Base-by-base conservation (phyloP, 64 coral and sea anemone species). In the Montipora efflorescens region DNA sequence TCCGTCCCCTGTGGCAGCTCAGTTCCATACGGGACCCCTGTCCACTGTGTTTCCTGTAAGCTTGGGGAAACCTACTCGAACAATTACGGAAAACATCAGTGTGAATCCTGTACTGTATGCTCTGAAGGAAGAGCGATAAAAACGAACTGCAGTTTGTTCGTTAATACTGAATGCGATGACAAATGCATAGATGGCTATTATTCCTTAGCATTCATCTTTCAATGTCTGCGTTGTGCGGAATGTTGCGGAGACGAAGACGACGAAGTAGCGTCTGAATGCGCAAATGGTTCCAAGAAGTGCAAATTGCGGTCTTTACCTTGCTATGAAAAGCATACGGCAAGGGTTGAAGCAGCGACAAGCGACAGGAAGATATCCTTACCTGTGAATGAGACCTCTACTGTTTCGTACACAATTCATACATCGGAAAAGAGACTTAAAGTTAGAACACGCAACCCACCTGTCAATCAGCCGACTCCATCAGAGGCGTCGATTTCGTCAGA, bases 81-180 rank as follows among this genome's bases (percentile, higher is more conserved):
- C 45, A 81, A 22, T 1, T 12, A 88, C 9, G 84, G 61, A 12
- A 87, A 79, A 14, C 36, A n/a, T 3, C 77, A 52, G 3, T 93
- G 92, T 14, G 48, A 81, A 15, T 57, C 92, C 6, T 93, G 92
- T 80, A 82, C 74, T 1, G 47, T 81, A 21, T 93, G 92, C 73
- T 64, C 82, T 23, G 5, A 55, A 76, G 83, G 87, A 7, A 87
- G 68, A 72, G 77, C 77, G 5, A 16, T 80, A 10, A 67, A 43
- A 52, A 48, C 79, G 43, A 93, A 88, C 53, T 93, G 92, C 61
- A 93, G 23, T 28, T 18, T 48, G 3, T 43, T 59, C 47, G 7
- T 48, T 9, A 88, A 93, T 25, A 88, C 84, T 47, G 50, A 19
- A 0, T 93, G 92, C 70, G 77, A 47, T 15, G 19, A 72, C 8